Base-by-base conservation (phyloP, 2,797 vertebrate genomes). In the Gallirallus australis region DNA sequence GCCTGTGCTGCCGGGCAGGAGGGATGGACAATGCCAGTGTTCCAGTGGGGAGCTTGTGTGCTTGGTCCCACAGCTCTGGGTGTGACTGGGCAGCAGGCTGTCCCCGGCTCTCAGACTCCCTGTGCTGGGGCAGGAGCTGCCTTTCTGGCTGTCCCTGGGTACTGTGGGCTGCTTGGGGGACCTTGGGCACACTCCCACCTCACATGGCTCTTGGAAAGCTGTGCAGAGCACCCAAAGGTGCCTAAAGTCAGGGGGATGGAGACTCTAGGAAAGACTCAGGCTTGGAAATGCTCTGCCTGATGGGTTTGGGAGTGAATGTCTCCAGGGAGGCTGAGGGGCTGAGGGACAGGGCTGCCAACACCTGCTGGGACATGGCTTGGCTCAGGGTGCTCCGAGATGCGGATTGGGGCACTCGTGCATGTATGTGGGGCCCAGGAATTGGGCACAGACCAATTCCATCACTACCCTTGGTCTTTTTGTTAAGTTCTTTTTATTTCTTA, bases 21-120 rank as follows among this genome's bases (percentile, higher is more conserved):
- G 35, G 45, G 5, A 15, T 30, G 1, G n/a, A 6, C 19, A 28
- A 42, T 0, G 0, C 8, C 0, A 4, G n/a, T 3, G 9, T 57
- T 42, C 14, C 23, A 9, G 31, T 4, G 2, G 31, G 40, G 20
- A n/a, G 6, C 35, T 18, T 7, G 3, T 7, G 20, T 3, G 35
- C 48, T 35, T 2, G 2, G 39, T 39, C n/a, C 81, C 37, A 5
- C 8, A 1, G 2, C 48, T 15, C 8, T 0, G 4, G 57, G 6
- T 15, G 78, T 4, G 2, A 37, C 37, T 33, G 75, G 42, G 50
- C 70, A 60, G 1, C 0, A 5, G 64, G 80, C 59, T 1, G 1
- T 18, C 60, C 63, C 54, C 23, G 65, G 60, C 28, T 42, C 45
- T 30, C 39, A 19, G 19, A 19, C 1, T 11, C 4, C 0, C 33